phyloP scores from a whole-genome alignment of 1,140 invertebrate species.

The Globodera rostochiensis region DNA sequence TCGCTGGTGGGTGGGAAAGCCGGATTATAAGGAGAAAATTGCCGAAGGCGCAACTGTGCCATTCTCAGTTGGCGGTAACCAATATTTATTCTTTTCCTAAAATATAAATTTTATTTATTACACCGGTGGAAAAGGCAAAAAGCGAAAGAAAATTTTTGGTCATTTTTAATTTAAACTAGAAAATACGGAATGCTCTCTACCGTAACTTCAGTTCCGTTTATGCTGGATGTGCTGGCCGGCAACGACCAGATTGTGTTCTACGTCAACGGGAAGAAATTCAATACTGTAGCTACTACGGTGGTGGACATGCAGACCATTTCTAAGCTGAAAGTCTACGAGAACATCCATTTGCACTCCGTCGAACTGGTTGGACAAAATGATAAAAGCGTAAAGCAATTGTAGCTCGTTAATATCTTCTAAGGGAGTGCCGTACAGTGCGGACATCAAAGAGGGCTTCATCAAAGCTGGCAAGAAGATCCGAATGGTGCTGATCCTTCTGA shows the following conservation, averaged over 20 bases:
- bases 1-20: background rate
- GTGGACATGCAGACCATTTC: conserved; percentile 2
- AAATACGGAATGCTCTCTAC: no score
- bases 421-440: background rate
- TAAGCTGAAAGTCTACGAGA: background rate
- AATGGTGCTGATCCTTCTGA: background rate
- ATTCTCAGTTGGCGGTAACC: background rate
- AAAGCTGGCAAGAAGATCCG: conserved; percentile 2
- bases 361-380: background rate
- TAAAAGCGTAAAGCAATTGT: background rate
- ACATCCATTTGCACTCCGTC: conserved; percentile 3
- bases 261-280: background rate
- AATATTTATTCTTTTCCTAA: background rate
- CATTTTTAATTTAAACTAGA: no score
- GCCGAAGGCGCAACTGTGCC: background rate
- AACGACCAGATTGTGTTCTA: no score
- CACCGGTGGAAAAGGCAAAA: background rate
- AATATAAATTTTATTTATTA: background rate
- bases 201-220: background rate
- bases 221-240: no score
- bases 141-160: no score
- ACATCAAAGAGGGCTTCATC: background rate
- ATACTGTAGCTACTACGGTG: background rate
- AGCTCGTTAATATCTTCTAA: background rate
- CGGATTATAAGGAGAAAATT: conserved; percentile 1